phyloP scores from a whole-genome alignment of 35 echinoderm and acorn worm species.

The Ophiothrix spiculata region DNA sequence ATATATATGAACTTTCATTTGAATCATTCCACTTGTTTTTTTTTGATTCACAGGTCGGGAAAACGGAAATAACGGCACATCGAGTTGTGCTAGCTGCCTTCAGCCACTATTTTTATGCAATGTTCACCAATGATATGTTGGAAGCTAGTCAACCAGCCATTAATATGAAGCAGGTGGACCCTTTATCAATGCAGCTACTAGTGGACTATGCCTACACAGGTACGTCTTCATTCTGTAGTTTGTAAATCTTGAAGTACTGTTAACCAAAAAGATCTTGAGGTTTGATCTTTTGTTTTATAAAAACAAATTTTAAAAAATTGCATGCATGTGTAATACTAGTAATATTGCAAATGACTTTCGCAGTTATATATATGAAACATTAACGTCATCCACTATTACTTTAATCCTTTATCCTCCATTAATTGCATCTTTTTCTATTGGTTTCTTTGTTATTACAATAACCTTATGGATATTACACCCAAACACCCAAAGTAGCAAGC shows the following conservation, averaged over 20 bases:
- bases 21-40: neutral
- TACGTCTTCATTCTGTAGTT: neutral
- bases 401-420: too few relatives aligned
- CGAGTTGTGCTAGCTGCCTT: conserved; percentile 73
- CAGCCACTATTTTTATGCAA: conserved; percentile 71
- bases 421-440: too few relatives aligned
- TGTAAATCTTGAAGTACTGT: neutral
- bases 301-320: too few relatives aligned
- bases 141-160: conserved; percentile 49
- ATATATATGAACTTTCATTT: neutral
- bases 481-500: too few relatives aligned
- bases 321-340: too few relatives aligned
- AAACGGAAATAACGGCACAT: conserved; percentile 42
- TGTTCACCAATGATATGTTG: conserved; percentile 78
- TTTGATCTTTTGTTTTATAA: too few relatives aligned
- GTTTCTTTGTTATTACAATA: too few relatives aligned
- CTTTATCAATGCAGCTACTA: conserved; percentile 50
- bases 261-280: neutral
- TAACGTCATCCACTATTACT: too few relatives aligned
- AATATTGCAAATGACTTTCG: too few relatives aligned
- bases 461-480: too few relatives aligned
- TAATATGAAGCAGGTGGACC: conserved; percentile 69
- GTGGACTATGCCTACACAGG: conserved; percentile 84
- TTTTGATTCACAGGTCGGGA: neutral
- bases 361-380: neutral